Evolutionary conservation across 64 coral and sea anemone genomes (phyloP), one percentile per base, ranked within the genome.

Genomic region (Catalaphyllia jardinei): DNA sequence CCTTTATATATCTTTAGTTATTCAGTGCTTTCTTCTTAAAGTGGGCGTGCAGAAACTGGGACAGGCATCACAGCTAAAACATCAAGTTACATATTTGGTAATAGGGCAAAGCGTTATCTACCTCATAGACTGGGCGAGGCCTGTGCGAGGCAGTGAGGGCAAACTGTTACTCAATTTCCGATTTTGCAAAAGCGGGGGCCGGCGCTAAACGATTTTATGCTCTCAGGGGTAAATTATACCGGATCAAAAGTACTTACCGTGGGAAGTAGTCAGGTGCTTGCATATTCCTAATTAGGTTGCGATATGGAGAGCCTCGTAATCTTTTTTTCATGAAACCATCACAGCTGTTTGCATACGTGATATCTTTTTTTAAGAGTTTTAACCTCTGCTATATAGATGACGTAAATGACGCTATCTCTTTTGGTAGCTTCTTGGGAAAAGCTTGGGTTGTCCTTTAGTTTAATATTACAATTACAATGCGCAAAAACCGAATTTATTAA

Each of bases 41-140:
- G 74, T 52, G 74, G 74, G 74, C 16, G 74, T 77, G 8, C 15
- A 24, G 49, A 54, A 27, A 52, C 24, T 19, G 51, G 13, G 49
- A 79, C 76, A 8, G 49, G n/a, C 4, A 55, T 27, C 51, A 13
- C 76, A 0, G 9, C 49, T 55, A 12, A 57, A 50, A 79, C n/a
- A 55, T 79, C 49, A 29, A 28, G n/a, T 29, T 54, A 79, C 51
- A 22, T 55, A 79, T 79, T 79, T 52, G 76, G 76, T 55, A 79
- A 79, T 54, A 29, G 49, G 54, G 4, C 35, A 24, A 39, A 24
- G 49, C 42, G 42, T 51, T 10, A 50, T 8, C 31, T 77, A n/a
- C 76, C 51, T 79, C 76, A 79, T 57, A 25, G 10, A 10, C 20
- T 57, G 38, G 55, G 51, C n/a, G n/a, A n/a, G n/a, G 76, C 27